Evolutionary conservation across 2,888 invertebrate species (phyloP).

Genomic region (Eretmocerus hayati): DNA sequence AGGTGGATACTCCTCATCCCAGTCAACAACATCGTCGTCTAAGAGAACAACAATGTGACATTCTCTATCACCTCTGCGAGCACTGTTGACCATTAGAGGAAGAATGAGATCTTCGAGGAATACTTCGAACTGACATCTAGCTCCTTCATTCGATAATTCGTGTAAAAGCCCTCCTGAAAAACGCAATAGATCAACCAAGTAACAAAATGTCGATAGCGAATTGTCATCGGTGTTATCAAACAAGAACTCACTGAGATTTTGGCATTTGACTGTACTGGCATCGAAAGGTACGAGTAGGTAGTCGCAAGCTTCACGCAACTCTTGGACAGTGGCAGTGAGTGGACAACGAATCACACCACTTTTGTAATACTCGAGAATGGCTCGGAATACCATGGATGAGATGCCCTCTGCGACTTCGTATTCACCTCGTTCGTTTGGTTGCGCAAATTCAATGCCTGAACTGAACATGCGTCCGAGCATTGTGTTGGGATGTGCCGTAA

Average conservation of each 20-base stretch:
- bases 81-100: slow-evolving; percentile 92
- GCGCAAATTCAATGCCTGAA: slow-evolving; percentile 82
- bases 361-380: slow-evolving; percentile 91
- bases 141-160: slow-evolving; percentile 99
- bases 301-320: slow-evolving; percentile 96
- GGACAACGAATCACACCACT: slow-evolving; percentile 90
- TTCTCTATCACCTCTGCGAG: slow-evolving; percentile 91
- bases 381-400: slow-evolving; percentile 88
- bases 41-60: slow-evolving; percentile 94
- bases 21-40: slow-evolving; percentile 93
- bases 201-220: too few species aligned
- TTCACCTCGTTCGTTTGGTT: slow-evolving; percentile 93
- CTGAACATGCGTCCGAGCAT: slow-evolving; percentile 99
- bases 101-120: slow-evolving; percentile 93
- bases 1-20: slow-evolving; percentile 99
- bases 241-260: slow-evolving; percentile 83
- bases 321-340: slow-evolving; percentile 90
- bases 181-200: too few species aligned
- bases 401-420: slow-evolving; percentile 97
- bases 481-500: slow-evolving; percentile 93
- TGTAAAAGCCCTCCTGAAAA: slow-evolving; percentile 84
- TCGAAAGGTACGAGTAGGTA: slow-evolving; percentile 97
- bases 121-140: slow-evolving; percentile 90
- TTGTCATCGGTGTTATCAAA: too few species aligned
- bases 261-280: slow-evolving; percentile 88